A percentile compares a stretch with the other conserved stretches of the same genome.
These are phyloP conservation scores for Ormyrus thymus DNA, from an alignment of 2,888 invertebrate species.

Conservation along the genomic window DNA sequence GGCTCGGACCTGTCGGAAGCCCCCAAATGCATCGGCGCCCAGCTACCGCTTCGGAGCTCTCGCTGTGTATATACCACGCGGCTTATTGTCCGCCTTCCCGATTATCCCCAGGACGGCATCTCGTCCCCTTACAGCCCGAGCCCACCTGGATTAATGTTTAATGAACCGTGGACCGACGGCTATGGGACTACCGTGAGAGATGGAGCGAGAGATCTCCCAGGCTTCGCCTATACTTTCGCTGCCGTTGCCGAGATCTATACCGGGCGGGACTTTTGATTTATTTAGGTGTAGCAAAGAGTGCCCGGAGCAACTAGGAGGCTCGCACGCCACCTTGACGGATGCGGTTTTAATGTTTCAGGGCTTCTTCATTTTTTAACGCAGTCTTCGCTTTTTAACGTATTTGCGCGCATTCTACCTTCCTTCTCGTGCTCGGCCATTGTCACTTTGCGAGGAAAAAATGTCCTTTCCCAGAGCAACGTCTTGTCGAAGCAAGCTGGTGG, in stretches of 20 bases:
- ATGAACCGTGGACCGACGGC: constrained; percentile 6
- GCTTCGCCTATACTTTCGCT: background rate
- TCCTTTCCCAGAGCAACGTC: no score
- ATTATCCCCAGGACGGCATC: constrained; percentile 10
- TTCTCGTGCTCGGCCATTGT: no score
- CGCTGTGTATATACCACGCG: background rate
- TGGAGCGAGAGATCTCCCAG: no score
- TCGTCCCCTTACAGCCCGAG: background rate
- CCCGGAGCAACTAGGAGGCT: background rate
- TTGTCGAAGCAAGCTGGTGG: no score
- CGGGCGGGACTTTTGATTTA: background rate
- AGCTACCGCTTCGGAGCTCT: background rate
- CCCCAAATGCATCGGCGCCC: constrained; percentile 7
- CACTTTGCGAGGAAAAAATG: no score
- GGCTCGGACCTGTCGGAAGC: constrained; percentile 30
- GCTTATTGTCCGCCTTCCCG: constrained; percentile 36
- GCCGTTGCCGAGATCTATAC: constrained; percentile 1
- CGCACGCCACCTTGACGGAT: no score
- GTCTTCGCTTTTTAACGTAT: no score
- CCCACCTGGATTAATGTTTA: constrained; percentile 36
- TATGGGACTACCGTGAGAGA: background rate
- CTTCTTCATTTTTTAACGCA: no score
- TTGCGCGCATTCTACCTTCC: no score
- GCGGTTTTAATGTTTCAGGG: no score
- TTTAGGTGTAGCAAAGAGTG: background rate